A percentile compares a stretch with the other conserved stretches of the same genome.
Conservation (phyloP, 2,113 vertebrate genomes). For the Sialia sialis region DNA sequence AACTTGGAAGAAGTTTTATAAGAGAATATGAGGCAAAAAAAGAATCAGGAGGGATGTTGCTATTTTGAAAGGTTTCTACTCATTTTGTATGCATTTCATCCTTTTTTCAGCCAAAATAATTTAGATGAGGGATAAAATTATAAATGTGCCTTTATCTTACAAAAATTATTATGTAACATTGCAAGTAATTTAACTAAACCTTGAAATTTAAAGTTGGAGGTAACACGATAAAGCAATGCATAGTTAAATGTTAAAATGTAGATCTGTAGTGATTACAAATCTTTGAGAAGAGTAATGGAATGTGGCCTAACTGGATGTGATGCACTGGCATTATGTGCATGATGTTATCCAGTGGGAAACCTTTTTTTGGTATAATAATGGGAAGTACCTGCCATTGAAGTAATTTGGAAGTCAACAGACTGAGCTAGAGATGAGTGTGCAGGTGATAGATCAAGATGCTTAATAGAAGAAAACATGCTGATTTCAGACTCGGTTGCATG, state of each 20-base stretch:
- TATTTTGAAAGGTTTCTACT: neutral
- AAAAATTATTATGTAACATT: neutral
- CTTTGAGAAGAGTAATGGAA: neutral
- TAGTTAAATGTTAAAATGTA: neutral
- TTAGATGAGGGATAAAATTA: neutral
- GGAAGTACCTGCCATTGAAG: neutral
- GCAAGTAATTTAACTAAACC: neutral
- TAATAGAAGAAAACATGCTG: neutral
- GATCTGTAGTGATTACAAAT: neutral
- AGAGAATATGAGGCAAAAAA: neutral
- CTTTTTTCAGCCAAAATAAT: neutral
- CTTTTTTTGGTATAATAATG: neutral
- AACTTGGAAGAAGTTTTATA: neutral
- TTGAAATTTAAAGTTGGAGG: neutral
- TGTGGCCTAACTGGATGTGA: neutral
- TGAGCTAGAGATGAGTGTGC: neutral
- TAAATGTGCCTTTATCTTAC: neutral
- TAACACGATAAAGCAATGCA: neutral
- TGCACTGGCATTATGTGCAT: neutral
- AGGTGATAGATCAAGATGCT: neutral
- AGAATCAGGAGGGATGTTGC: fast-evolving
- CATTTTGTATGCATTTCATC: neutral
- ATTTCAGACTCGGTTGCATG: neutral
- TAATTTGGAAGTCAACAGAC: neutral
- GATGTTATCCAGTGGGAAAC: neutral